Evolutionary conservation across 1,140 invertebrate species (phyloP), one percentile per base, ranked within the genome.

Genomic region (Bathynomus jamesi): DNA sequence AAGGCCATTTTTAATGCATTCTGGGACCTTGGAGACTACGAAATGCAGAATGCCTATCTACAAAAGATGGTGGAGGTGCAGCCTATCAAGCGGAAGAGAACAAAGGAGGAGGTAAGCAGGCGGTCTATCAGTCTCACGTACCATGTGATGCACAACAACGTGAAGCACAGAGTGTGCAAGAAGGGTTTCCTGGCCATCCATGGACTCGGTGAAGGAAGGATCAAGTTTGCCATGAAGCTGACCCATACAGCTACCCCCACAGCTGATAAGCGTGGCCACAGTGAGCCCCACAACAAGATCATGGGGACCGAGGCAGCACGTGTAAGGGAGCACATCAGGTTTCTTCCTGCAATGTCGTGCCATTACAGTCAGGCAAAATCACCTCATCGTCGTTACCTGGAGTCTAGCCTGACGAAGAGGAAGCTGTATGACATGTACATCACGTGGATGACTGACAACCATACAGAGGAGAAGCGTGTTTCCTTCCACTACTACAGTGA

Each of bases 21-120:
- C 4, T 30, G 64, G 64, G 64, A 10, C 24, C 25, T 65, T 10
- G 64, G 28, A 2, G 28, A 65, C 28, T 65, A 65, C 64, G 29
- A 30, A 24, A 25, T 65, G 13, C 64, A 65, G 28, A 65, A 65
- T 65, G 64, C 64, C 28, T 65, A 65, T 31, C 27, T 65, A 2
- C 64, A 65, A 31, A 65, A 65, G 24, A 65, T 65, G 64, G 24
- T 65, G 4, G 8, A 28, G 2, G 24, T 65, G 2, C 8, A 28
- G 64, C 28, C 64, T 5, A 24, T 30, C 4, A 30, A 46, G 40
- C 40, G 40, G 10, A 46, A 46, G 40, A 10, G 40, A 11, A 46
- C 40, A n/a, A 46, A 46, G 40, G 40, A 46, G 40, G 40, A 46
- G n/a, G 40, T 46, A 46, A 46, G 40, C 40, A 46, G n/a, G 40